Evolutionary conservation across 2,113 vertebrate species (phyloP), one percentile per base, ranked within the genome.

Genomic region (Aviceda subcristata): DNA sequence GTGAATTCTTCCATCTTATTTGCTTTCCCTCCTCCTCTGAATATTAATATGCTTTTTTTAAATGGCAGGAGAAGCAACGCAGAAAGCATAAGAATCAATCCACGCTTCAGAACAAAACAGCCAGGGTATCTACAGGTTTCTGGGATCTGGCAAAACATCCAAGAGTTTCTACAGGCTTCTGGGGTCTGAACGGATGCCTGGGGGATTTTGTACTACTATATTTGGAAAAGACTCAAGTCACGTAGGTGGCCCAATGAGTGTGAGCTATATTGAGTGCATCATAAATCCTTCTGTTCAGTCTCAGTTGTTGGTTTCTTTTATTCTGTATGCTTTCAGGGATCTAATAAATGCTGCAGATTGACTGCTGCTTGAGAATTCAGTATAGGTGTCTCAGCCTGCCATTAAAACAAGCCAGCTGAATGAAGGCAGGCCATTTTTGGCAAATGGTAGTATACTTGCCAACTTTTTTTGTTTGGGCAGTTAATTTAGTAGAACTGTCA

Each of bases 211-310:
- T 76, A 76, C 39, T 78, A 82, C 64, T 75, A 14, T 57, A 64
- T 79, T 90, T 95, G 96, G 95, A 93, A 95, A 90, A 92, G 7
- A 36, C 34, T 90, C 93, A 90, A 94, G 66, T 92, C 84, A 88
- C 87, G 79, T 90, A 87, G 92, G 69, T 94, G 90, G 90, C 81
- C 74, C 53, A 73, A 26, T 9, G 15, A 88, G 30, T 60, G n/a
- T 62, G 45, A 85, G 41, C 43, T 2, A 6, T 66, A 68, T 2
- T 85, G 85, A 94, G 24, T 72, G 19, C 66, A 60, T 79, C 87
- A 83, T 41, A 83, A 88, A 80, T 75, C 59, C 32, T 46, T 76
- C 26, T 36, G 29, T 29, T 82, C 30, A 26, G 19, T 39, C 34
- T 82, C 34, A 82, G 34, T n/a, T 69, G 8, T 41, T 86, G 12